These are phyloP conservation scores for Lophochroa leadbeateri DNA, from an alignment of 2,113 vertebrate genomes.

Conservation along the genomic window DNA sequence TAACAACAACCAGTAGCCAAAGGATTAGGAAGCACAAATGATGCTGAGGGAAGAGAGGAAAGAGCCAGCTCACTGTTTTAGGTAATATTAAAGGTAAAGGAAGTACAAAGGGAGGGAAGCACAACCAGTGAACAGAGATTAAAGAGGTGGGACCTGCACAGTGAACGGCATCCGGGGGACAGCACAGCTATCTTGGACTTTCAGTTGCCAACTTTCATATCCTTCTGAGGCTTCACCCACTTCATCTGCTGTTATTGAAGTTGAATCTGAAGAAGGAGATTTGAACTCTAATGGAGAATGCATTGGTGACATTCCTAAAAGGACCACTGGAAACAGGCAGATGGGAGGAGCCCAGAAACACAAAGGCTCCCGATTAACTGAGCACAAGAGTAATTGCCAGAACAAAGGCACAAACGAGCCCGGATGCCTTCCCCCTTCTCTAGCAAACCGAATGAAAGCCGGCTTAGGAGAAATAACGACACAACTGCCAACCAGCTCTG, in stretches of 20 bases:
- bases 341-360: neutral
- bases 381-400: neutral
- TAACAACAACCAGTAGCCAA: neutral
- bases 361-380: neutral
- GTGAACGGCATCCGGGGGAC: neutral
- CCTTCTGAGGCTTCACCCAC: neutral
- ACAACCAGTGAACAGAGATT: rapidly evolving
- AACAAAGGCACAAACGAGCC: neutral
- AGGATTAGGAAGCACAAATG: neutral
- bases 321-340: neutral
- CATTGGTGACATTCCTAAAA: neutral
- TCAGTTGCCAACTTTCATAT: neutral
- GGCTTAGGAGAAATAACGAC: neutral
- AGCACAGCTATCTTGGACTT: neutral
- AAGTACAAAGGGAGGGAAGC: no score
- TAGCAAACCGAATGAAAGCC: neutral
- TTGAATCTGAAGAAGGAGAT: neutral
- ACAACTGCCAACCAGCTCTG: rapidly evolving
- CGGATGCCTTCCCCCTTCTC: neutral
- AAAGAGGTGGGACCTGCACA: no score
- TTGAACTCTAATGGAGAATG: neutral
- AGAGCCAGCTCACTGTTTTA: neutral
- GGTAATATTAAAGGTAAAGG: no score
- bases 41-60: neutral
- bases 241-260: neutral